Evolutionary conservation across 2,113 vertebrate genomes (phyloP).

Genomic region (Dicaeum eximium): DNA sequence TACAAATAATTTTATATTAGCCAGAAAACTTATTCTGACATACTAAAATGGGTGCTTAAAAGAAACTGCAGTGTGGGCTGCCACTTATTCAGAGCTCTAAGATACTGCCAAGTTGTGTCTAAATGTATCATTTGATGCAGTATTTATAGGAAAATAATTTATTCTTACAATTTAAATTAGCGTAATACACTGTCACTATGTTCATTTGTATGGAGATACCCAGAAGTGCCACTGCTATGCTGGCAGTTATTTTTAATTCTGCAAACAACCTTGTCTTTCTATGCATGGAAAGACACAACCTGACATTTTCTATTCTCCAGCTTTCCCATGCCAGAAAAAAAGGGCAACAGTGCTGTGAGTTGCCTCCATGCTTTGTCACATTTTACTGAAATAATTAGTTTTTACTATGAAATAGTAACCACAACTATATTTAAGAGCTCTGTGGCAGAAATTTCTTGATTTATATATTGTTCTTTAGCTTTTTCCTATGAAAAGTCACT

Average conservation of each 20-base stretch:
- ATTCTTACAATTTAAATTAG: slow-evolving; percentile 18
- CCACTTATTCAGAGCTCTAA: background rate
- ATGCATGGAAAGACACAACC: background rate
- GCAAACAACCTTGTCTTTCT: background rate
- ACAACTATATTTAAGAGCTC: background rate
- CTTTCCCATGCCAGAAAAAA: background rate
- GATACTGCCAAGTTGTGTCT: slow-evolving; percentile 1
- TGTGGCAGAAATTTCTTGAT: background rate
- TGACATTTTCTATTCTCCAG: background rate
- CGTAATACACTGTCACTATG: background rate
- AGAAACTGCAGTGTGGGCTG: background rate
- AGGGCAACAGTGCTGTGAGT: background rate
- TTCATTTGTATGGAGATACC: background rate
- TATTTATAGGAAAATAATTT: slow-evolving; percentile 45
- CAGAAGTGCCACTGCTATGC: background rate
- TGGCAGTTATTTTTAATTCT: background rate
- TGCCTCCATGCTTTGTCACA: background rate
- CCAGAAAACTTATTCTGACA: slow-evolving; percentile 48
- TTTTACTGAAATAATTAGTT: background rate
- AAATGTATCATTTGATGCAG: background rate
- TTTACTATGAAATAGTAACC: background rate
- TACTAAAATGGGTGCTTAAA: slow-evolving; percentile 22
- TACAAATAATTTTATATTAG: slow-evolving; percentile 61
- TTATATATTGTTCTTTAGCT: background rate
- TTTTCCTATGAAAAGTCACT: background rate